phyloP scores from a whole-genome alignment of 2,888 invertebrate species.

The Mythimna pallens region DNA sequence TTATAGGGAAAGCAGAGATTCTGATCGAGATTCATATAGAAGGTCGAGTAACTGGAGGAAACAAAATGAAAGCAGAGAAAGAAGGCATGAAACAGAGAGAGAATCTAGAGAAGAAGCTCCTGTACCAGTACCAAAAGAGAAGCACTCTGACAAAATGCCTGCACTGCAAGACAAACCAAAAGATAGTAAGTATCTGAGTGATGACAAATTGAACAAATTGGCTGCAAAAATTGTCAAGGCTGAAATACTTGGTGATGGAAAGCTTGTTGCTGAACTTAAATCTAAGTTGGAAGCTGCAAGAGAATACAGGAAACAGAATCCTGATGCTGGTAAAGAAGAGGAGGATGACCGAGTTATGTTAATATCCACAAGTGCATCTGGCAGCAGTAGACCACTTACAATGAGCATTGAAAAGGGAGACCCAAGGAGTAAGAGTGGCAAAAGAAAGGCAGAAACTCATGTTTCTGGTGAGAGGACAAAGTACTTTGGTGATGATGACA shows the following conservation, averaged over 20 bases:
- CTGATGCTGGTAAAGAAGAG: slow-evolving; percentile 74
- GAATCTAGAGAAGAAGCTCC: slow-evolving; percentile 25
- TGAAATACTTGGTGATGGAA: slow-evolving; percentile 96
- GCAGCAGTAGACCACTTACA: slow-evolving; percentile 92
- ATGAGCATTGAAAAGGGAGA: slow-evolving; percentile 81
- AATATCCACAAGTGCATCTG: slow-evolving; percentile 92
- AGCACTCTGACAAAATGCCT: not conserved
- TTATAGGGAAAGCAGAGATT: slow-evolving; percentile 42
- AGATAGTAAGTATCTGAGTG: slow-evolving; percentile 89
- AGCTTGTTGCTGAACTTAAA: slow-evolving; percentile 93
- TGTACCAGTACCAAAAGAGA: slow-evolving; percentile 22
- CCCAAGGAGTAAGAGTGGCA: slow-evolving; percentile 83
- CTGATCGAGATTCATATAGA: slow-evolving; percentile 41
- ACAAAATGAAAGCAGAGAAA: slow-evolving; percentile 44
- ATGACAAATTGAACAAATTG: slow-evolving; percentile 97
- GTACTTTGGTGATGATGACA: slow-evolving; percentile 97
- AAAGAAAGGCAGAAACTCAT: slow-evolving; percentile 93
- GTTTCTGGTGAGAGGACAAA: slow-evolving; percentile 93
- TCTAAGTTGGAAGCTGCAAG: slow-evolving; percentile 93
- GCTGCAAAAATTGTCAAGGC: slow-evolving; percentile 98
- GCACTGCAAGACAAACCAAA: slow-evolving; percentile 43
- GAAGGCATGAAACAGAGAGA: slow-evolving; percentile 25
- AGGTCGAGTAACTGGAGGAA: slow-evolving; percentile 75
- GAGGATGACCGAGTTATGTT: slow-evolving; percentile 92
- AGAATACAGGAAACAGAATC: slow-evolving; percentile 85